These are phyloP conservation scores for Cantharis rufa DNA, from an alignment of 2,888 invertebrate species.

Conservation along the genomic window DNA sequence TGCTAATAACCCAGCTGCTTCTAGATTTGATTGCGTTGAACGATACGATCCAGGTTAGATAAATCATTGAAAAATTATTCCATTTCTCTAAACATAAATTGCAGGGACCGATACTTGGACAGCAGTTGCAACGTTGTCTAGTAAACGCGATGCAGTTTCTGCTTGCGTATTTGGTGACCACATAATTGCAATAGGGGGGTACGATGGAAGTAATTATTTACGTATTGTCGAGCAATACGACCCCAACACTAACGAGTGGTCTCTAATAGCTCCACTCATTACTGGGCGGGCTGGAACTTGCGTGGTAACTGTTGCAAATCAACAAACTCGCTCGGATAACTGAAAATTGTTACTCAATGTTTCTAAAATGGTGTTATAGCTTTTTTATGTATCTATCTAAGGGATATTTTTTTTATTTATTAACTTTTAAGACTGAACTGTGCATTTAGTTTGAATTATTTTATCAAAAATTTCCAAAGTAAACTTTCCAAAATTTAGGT, in stretches of 20 bases:
- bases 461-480: not conserved
- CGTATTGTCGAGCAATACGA: slow-evolving; percentile 89
- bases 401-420: not conserved
- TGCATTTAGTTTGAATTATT: not conserved
- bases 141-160: slow-evolving; percentile 87
- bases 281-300: slow-evolving; percentile 89
- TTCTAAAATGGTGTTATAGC: not conserved
- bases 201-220: slow-evolving; percentile 87
- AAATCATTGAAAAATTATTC: slow-evolving; percentile 3
- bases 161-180: slow-evolving; percentile 83
- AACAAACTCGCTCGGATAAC: slow-evolving; percentile 15
- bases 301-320: slow-evolving; percentile 52
- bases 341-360: slow-evolving; percentile 7
- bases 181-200: slow-evolving; percentile 85
- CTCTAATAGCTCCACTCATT: slow-evolving; percentile 75
- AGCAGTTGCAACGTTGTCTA: slow-evolving; percentile 78
- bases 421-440: not conserved
- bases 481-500: not conserved
- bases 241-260: slow-evolving; percentile 80
- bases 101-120: slow-evolving; percentile 85
- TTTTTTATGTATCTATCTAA: not conserved
- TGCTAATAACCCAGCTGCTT: slow-evolving; percentile 80
- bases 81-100: slow-evolving; percentile 44
- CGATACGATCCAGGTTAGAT: slow-evolving; percentile 69
- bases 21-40: slow-evolving; percentile 87